These are phyloP conservation scores for Drosophila burlai DNA, from an alignment of 1,140 invertebrate genomes.

Conservation along the genomic window DNA sequence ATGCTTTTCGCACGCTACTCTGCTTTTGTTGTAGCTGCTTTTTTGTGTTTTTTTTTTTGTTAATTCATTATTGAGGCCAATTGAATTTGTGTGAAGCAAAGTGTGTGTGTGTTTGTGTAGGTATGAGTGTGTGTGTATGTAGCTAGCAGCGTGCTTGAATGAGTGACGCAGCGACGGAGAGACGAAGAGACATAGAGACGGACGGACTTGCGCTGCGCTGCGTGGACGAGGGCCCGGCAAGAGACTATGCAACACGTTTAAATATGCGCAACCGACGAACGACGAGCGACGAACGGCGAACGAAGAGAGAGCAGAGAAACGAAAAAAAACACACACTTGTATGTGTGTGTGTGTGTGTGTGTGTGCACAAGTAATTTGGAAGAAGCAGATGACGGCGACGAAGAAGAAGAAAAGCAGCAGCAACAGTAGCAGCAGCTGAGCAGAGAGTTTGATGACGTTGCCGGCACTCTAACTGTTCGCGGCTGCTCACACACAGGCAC, in stretches of 20 bases:
- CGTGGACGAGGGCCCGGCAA: constrained; percentile 76
- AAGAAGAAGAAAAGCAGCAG: constrained; percentile 43
- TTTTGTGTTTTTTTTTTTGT: constrained; percentile 69
- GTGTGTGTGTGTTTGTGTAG: constrained; percentile 19
- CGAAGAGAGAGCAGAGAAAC: constrained; percentile 45
- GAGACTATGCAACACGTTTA: constrained; percentile 82
- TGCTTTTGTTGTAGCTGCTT: constrained; percentile 41
- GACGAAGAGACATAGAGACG: constrained; percentile 58
- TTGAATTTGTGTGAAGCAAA: constrained; percentile 74
- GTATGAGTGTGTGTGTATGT: constrained; percentile 33
- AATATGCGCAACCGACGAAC: constrained; percentile 79
- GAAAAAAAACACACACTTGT: constrained; percentile 40
- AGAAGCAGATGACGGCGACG: constrained; percentile 62
- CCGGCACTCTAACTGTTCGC: constrained; percentile 62
- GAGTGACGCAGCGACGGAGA: constrained; percentile 69
- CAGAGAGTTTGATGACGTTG: constrained; percentile 70
- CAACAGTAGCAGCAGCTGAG: constrained; percentile 43
- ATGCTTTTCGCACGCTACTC: constrained; percentile 72
- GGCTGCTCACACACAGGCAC: constrained; percentile 23
- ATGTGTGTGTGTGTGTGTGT: constrained; percentile 13
- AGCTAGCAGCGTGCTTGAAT: constrained; percentile 75
- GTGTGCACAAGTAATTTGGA: constrained; percentile 66
- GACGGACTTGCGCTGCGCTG: constrained; percentile 55
- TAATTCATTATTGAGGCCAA: constrained; percentile 84
- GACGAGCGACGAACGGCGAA: constrained; percentile 71